phyloP scores from a whole-genome alignment of 2,113 vertebrate species.

The Oenanthe oenanthe region DNA sequence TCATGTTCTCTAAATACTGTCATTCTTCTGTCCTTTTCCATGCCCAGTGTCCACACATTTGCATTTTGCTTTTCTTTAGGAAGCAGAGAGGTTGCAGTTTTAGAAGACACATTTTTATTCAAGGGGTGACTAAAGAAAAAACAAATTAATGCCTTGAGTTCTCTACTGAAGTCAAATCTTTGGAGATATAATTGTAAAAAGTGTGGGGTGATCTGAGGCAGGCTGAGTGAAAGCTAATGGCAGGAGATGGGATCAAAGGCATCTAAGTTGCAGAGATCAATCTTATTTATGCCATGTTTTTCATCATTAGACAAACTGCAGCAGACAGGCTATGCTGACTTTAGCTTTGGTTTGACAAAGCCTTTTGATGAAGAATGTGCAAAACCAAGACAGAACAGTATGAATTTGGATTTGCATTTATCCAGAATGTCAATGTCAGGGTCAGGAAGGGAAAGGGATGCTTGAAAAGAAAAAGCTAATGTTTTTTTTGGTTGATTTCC shows the following conservation, averaged over 20 bases:
- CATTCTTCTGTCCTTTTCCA: not conserved
- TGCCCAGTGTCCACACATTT: accelerated
- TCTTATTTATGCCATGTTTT: not conserved
- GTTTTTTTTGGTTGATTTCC: not conserved
- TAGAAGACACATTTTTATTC: not conserved
- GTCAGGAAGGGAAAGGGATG: not conserved
- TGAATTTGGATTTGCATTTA: not conserved
- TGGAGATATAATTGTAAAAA: not conserved
- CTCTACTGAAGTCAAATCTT: not conserved
- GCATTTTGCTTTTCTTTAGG: not conserved
- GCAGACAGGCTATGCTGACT: not conserved
- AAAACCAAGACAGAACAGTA: not conserved
- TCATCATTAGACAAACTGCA: not conserved
- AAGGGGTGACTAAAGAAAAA: not conserved
- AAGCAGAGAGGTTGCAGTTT: not conserved
- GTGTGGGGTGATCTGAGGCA: not conserved
- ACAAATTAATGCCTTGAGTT: not conserved
- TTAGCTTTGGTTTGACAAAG: not conserved
- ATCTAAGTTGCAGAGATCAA: not conserved
- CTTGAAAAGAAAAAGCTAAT: not conserved
- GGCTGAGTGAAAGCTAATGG: not conserved
- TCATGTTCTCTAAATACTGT: accelerated
- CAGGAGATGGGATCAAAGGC: not conserved
- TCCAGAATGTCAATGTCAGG: not conserved
- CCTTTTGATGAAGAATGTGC: not conserved